Conservation (phyloP, 1,140 invertebrate genomes). For the Tetranychus urticae region DNA sequence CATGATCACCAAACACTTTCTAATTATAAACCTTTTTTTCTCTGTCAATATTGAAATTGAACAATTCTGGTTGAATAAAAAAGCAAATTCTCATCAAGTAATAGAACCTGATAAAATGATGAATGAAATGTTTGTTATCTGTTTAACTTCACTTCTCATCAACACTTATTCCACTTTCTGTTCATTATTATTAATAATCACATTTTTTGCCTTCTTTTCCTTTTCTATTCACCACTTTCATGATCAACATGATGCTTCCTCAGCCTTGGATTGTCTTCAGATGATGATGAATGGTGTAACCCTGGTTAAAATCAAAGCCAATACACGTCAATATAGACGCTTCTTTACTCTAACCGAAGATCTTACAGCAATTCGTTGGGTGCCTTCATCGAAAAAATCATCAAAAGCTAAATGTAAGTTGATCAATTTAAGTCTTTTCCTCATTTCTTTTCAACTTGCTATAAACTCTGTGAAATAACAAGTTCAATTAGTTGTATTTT, state of each 20-base stretch:
- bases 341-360: conserved; percentile 32
- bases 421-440: neutral
- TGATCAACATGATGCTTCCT: conserved; percentile 10
- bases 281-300: conserved; percentile 35
- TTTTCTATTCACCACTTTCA: neutral
- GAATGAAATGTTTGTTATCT: no score
- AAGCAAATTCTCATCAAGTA: no score
- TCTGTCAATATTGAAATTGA: neutral
- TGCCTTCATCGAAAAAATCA: conserved; percentile 36
- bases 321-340: conserved; percentile 33
- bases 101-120: no score
- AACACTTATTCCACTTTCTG: no score
- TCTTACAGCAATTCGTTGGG: conserved; percentile 33
- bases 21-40: no score
- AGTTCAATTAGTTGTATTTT: no score
- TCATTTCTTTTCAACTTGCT: neutral
- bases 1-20: no score
- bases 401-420: conserved; percentile 33
- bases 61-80: neutral
- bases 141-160: no score
- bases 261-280: conserved; percentile 33
- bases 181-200: no score
- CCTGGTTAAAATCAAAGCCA: conserved; percentile 33
- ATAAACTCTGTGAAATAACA: no score
- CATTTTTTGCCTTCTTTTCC: no score